A percentile compares a stretch with the other conserved stretches of the same genome.
Conservation (phyloP, 1,140 invertebrate genomes). For the Brachionus angularis region DNA sequence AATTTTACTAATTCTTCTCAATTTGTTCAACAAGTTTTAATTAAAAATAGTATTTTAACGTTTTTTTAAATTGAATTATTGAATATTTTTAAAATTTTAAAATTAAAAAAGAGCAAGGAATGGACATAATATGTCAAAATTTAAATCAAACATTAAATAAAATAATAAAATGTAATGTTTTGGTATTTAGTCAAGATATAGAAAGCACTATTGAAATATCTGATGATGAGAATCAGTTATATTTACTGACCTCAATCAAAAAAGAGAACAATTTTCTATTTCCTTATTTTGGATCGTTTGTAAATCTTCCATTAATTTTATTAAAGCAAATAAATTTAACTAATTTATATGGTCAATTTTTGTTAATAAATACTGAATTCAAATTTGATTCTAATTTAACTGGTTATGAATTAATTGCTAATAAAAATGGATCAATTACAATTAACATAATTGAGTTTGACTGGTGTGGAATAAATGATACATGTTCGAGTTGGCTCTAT, state of each 20-base stretch:
- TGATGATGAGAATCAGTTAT: not conserved
- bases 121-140: not conserved
- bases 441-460: not conserved
- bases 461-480: too few species aligned
- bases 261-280: too few species aligned
- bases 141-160: not conserved
- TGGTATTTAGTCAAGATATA: conserved; percentile 1
- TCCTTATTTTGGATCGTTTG: not conserved
- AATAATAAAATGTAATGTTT: not conserved
- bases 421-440: not conserved
- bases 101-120: not conserved
- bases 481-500: too few species aligned
- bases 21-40: too few species aligned
- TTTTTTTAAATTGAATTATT: too few species aligned
- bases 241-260: too few species aligned
- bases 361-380: conserved; percentile 9
- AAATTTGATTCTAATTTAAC: not conserved
- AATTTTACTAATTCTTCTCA: conserved; percentile 11
- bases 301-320: not conserved
- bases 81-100: not conserved
- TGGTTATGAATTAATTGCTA: not conserved
- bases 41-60: too few species aligned
- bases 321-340: not conserved
- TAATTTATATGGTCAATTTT: too few species aligned
- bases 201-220: too few species aligned